phyloP scores from a whole-genome alignment of 2,113 vertebrate genomes.

The Corythoichthys haematopterus region DNA sequence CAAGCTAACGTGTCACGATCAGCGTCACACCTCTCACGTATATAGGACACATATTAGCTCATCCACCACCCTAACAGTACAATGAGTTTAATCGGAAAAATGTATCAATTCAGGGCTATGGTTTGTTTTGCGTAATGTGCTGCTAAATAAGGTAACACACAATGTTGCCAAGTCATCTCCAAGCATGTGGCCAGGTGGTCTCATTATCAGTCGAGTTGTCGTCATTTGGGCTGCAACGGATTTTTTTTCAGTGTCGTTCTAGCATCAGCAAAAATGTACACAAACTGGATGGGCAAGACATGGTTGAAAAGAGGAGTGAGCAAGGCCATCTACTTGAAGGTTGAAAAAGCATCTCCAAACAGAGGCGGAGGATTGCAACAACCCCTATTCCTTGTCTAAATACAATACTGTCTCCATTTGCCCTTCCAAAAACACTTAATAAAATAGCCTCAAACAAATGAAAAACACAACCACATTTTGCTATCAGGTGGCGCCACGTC shows the following conservation, averaged over 20 bases:
- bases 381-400: neutral
- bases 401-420: neutral
- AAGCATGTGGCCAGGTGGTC: neutral
- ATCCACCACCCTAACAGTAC: neutral
- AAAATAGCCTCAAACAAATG: neutral
- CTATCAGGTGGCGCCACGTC: neutral
- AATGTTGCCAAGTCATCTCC: neutral
- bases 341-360: neutral
- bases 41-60: no score
- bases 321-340: neutral
- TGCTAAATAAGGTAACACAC: neutral
- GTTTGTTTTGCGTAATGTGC: neutral
- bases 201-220: conserved; percentile 3
- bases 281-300: neutral
- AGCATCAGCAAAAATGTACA: neutral
- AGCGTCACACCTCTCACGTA: no score
- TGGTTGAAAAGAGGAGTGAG: neutral
- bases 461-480: neutral
- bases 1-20: no score
- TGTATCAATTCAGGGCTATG: no score
- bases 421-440: neutral
- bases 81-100: neutral
- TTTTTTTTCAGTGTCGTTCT: neutral
- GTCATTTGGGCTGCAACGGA: neutral
- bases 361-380: neutral